phyloP scores from a whole-genome alignment of 2,113 vertebrate genomes.

The Fregetta grallaria region DNA sequence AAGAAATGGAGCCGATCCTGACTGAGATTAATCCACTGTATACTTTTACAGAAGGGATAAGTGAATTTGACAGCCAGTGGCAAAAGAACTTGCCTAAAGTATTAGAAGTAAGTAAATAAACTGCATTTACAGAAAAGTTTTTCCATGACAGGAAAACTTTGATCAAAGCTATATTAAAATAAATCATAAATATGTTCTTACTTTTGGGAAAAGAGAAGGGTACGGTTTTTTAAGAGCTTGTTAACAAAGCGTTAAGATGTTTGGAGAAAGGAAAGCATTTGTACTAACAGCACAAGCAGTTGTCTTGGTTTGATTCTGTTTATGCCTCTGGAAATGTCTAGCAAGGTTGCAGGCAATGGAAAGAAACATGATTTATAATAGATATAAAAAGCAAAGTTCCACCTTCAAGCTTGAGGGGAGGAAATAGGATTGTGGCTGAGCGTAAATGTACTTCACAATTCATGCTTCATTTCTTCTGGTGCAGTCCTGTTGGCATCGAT shows the following conservation, averaged over 20 bases:
- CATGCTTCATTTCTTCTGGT: neutral
- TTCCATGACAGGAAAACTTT: neutral
- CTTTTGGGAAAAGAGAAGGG: neutral
- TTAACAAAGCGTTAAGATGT: neutral
- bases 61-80: neutral
- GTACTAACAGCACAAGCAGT: neutral
- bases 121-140: neutral
- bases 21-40: neutral
- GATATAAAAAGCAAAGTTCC: constrained; percentile 45
- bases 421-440: constrained; percentile 32
- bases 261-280: neutral
- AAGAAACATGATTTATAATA: constrained; percentile 42
- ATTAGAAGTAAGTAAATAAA: neutral
- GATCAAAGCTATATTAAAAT: neutral
- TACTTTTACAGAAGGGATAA: neutral
- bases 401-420: constrained; percentile 25
- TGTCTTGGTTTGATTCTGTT: neutral
- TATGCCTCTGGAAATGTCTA: constrained; percentile 44
- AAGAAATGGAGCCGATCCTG: neutral
- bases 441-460: neutral
- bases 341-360: neutral
- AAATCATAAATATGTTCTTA: neutral
- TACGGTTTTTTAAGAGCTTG: neutral
- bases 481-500: neutral
- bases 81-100: neutral